A percentile compares a stretch with the other conserved stretches of the same genome.
phyloP scores from a whole-genome alignment of 2,797 vertebrate species.

The Xerus rutilus region DNA sequence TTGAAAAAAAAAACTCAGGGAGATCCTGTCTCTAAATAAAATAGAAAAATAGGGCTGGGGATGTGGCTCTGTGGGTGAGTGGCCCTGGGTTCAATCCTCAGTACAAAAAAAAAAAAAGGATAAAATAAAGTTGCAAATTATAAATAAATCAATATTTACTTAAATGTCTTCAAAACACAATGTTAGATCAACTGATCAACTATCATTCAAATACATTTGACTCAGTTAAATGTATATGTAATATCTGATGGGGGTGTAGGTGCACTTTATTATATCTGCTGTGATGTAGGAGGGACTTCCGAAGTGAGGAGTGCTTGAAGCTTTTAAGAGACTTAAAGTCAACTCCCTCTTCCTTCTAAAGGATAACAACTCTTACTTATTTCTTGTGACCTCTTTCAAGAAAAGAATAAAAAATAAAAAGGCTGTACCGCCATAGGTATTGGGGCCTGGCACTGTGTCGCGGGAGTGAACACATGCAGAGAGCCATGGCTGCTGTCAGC shows the following conservation, averaged over 20 bases:
- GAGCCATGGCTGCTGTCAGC: neutral
- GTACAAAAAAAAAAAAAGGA: neutral
- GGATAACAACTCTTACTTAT: neutral
- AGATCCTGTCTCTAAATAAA: too few species aligned
- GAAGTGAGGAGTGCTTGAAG: neutral
- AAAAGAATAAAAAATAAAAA: neutral
- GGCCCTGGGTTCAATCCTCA: too few species aligned
- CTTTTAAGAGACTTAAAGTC: neutral
- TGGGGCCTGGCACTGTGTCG: neutral
- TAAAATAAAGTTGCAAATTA: neutral
- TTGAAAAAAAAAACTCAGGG: too few species aligned
- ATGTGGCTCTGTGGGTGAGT: too few species aligned
- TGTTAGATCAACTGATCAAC: neutral
- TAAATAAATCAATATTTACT: slow-evolving; percentile 4
- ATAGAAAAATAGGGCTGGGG: too few species aligned
- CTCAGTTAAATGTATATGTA: neutral
- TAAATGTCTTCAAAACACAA: slow-evolving; percentile 11
- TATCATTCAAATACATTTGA: neutral
- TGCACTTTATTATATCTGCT: neutral
- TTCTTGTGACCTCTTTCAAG: slow-evolving; percentile 4
- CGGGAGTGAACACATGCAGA: neutral
- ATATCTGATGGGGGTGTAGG: neutral
- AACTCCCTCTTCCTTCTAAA: neutral
- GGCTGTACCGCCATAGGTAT: too few species aligned
- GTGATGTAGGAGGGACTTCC: neutral